Conservation (phyloP, 1,140 invertebrate species). For the Bombus breviceps region DNA sequence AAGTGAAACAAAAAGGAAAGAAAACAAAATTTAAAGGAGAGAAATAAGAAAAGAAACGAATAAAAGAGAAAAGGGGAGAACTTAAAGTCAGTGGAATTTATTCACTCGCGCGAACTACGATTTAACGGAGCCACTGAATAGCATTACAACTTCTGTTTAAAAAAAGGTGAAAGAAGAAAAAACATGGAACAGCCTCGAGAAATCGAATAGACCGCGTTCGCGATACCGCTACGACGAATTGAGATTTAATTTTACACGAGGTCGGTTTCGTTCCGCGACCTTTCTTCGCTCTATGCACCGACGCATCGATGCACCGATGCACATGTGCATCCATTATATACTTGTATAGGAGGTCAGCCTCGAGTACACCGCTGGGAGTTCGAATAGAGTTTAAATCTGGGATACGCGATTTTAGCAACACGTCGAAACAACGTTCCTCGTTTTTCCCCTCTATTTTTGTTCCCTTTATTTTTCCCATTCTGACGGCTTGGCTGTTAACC, state of each 20-base stretch:
- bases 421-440: constrained; percentile 14
- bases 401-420: constrained; percentile 33
- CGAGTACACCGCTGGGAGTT: constrained; percentile 9
- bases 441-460: neutral
- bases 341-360: neutral
- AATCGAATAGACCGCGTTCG: constrained; percentile 7
- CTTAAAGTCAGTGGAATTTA: constrained; percentile 1
- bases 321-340: neutral
- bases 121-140: constrained; percentile 24
- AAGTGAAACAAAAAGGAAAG: constrained; percentile 24
- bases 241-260: constrained; percentile 59
- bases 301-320: constrained; percentile 1
- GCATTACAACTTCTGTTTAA: constrained; percentile 10
- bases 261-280: constrained; percentile 27
- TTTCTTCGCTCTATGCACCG: constrained; percentile 20
- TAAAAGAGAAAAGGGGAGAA: neutral
- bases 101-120: neutral
- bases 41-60: constrained; percentile 11
- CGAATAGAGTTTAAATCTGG: constrained; percentile 39
- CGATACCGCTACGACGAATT: constrained; percentile 6
- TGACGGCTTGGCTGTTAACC: neutral
- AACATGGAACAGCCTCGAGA: neutral
- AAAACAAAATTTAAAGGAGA: constrained; percentile 49
- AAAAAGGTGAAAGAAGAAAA: neutral
- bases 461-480: neutral